Evolutionary conservation across 2,888 invertebrate species (phyloP).

Genomic region (Endomychus coccineus): DNA sequence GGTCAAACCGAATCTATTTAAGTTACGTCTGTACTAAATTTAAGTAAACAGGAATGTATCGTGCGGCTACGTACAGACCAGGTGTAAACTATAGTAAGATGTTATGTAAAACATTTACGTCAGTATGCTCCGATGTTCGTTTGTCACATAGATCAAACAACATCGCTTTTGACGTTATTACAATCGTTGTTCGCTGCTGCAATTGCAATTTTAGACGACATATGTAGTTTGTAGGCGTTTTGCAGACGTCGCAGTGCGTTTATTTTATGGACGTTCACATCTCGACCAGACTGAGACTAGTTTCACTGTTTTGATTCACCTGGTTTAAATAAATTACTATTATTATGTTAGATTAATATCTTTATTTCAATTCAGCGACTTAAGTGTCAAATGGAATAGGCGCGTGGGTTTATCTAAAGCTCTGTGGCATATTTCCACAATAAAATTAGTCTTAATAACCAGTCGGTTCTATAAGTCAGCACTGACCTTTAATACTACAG

Average conservation of each 20-base stretch:
- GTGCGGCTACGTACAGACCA: too few relatives aligned
- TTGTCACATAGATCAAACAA: slow-evolving; percentile 29
- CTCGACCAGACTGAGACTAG: slow-evolving; percentile 12
- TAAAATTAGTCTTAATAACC: slow-evolving; percentile 14
- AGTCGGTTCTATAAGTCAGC: too few relatives aligned
- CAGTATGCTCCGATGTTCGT: slow-evolving; percentile 23
- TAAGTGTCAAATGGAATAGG: slow-evolving; percentile 23
- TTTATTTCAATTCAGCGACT: slow-evolving; percentile 21
- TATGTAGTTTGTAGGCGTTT: slow-evolving; percentile 23
- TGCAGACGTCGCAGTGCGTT: neutral
- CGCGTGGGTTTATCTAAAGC: slow-evolving; percentile 25
- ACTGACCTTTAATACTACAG: too few relatives aligned
- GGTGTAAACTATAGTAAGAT: slow-evolving; percentile 30
- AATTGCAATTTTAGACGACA: slow-evolving; percentile 19
- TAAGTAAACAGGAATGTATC: slow-evolving; percentile 5
- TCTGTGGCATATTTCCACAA: slow-evolving; percentile 17
- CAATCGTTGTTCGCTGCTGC: slow-evolving; percentile 4
- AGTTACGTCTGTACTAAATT: slow-evolving; percentile 12
- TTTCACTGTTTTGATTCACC: slow-evolving; percentile 24
- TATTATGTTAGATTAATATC: slow-evolving; percentile 28
- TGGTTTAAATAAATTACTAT: slow-evolving; percentile 28
- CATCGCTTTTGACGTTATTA: slow-evolving; percentile 20
- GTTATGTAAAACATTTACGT: slow-evolving; percentile 36
- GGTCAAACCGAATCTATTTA: slow-evolving; percentile 11
- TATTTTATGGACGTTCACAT: too few relatives aligned